Percentiles rank a stretch among this genome's conserved stretches.
phyloP scores from a whole-genome alignment of 2,888 invertebrate genomes.

The Drosophila algonquin region DNA sequence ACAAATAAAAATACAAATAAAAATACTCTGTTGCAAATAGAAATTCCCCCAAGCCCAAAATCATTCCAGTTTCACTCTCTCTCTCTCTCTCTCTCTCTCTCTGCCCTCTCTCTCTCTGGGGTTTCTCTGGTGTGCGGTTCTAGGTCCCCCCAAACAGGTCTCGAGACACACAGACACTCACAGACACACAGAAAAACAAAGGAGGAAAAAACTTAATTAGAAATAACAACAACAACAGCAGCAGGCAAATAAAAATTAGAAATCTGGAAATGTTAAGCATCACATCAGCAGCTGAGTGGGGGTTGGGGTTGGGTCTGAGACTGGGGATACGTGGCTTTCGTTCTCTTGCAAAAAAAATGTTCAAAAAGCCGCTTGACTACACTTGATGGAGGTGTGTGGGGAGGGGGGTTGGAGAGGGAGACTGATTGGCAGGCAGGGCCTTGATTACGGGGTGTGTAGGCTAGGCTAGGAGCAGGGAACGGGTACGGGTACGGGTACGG shows the following conservation, averaged over 20 bases:
- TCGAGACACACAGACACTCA: too few species aligned
- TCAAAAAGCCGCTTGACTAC: slow-evolving; percentile 27
- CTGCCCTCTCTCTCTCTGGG: neutral
- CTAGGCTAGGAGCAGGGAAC: neutral
- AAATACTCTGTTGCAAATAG: slow-evolving; percentile 16
- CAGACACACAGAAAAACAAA: slow-evolving; percentile 10
- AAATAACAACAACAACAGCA: slow-evolving; percentile 34
- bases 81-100: too few species aligned
- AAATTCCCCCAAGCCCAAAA: slow-evolving; percentile 56
- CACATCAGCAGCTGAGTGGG: slow-evolving; percentile 20
- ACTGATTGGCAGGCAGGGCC: slow-evolving; percentile 29
- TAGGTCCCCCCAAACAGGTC: slow-evolving; percentile 43
- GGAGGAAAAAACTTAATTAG: slow-evolving; percentile 48
- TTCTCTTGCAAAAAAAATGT: slow-evolving; percentile 16
- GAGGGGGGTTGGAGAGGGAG: neutral
- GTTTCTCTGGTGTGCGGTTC: slow-evolving; percentile 2
- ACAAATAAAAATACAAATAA: neutral
- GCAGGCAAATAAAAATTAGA: slow-evolving; percentile 63
- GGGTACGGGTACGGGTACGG: neutral
- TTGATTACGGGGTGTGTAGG: slow-evolving; percentile 23
- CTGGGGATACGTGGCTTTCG: slow-evolving; percentile 38
- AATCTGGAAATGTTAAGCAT: slow-evolving; percentile 59
- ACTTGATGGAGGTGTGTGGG: neutral
- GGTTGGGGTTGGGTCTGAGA: neutral
- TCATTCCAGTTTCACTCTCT: slow-evolving; percentile 33